Conservation (phyloP, 2,113 vertebrate genomes). For the Panthera leo region DNA sequence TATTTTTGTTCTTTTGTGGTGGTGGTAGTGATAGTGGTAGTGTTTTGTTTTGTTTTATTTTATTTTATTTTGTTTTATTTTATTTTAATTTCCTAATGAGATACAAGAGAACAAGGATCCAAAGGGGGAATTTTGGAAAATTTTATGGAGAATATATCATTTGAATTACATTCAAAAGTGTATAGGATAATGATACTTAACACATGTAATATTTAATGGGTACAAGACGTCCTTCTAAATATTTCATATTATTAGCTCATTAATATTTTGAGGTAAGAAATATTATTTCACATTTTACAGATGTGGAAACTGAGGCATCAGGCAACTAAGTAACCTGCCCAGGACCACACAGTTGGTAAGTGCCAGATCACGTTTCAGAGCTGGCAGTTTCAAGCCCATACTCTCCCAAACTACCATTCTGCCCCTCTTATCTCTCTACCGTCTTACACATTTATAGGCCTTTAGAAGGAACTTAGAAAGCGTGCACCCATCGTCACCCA, state of each 20-base stretch:
- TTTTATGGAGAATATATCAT: background rate
- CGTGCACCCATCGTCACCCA: background rate
- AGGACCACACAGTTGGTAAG: background rate
- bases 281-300: background rate
- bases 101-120: background rate
- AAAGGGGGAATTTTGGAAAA: background rate
- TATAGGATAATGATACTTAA: background rate
- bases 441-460: background rate
- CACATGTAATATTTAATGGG: background rate
- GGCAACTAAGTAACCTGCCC: background rate
- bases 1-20: background rate
- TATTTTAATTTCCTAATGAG: background rate
- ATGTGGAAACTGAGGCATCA: background rate
- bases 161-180: background rate
- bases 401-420: background rate
- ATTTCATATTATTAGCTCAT: background rate
- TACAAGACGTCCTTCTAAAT: background rate
- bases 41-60: background rate
- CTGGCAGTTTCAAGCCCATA: background rate
- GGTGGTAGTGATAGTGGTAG: background rate
- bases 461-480: background rate
- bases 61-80: background rate
- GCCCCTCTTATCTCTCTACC: background rate
- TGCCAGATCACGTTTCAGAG: background rate
- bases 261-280: background rate